Evolutionary conservation across 2,113 vertebrate genomes (phyloP).

Genomic region (Phycodurus eques): DNA sequence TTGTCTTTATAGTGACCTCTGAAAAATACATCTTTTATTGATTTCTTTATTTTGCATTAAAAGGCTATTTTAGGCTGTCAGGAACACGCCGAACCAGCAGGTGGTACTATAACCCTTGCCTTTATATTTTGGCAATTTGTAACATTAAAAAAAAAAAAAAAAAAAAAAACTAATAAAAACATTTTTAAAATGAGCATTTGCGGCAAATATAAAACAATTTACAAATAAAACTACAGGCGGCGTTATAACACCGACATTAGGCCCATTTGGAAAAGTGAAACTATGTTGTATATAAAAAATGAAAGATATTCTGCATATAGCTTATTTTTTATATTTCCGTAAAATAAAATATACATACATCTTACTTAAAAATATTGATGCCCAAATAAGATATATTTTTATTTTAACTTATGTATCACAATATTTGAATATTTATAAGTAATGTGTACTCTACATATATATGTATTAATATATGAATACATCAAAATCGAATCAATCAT

Average conservation of each 20-base stretch:
- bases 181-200: background rate
- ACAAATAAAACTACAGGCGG: background rate
- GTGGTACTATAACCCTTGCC: background rate
- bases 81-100: background rate
- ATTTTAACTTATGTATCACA: background rate
- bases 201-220: background rate
- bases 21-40: background rate
- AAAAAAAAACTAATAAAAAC: background rate
- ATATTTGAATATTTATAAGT: no score
- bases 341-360: background rate
- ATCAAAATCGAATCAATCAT: no score
- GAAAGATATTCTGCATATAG: no score
- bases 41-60: background rate
- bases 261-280: background rate
- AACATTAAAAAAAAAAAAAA: background rate
- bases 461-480: no score
- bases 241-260: background rate
- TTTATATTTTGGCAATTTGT: background rate
- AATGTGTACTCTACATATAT: no score
- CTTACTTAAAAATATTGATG: background rate
- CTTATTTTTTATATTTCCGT: no score
- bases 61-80: background rate
- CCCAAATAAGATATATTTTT: background rate
- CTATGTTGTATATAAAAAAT: no score
- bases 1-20: no score